Base-by-base conservation (phyloP, 2,113 vertebrate genomes). In the Ceuthmochares aereus region DNA sequence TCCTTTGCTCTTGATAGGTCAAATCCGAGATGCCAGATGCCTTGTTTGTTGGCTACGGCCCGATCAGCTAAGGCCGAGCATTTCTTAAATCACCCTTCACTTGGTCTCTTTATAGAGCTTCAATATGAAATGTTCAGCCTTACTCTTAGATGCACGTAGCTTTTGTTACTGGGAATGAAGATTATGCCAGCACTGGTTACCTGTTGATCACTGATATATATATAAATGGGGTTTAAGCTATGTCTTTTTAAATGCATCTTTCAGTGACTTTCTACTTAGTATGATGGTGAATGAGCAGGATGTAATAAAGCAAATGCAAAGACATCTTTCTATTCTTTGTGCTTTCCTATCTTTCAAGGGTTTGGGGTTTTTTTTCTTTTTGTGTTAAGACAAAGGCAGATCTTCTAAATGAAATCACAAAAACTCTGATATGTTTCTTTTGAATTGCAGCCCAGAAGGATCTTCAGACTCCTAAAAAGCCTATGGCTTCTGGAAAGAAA, bases 391-490 rank as follows among this genome's bases (percentile, higher is more conserved):
- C n/a, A 80, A 74, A 78, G 9, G 12, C 25, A 56, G 12, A 5
- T 86, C 6, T 85, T 17, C 19, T 45, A 52, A 85, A 82, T 42
- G 29, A 58, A 58, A 4, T 17, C 81, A 40, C 27, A 36, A 62
- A 40, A 64, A 58, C 21, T 42, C 94, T 9, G 55, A 63, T 16
- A 7, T 64, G 36, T 92, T 89, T 72, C 21, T 63, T 92, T 82
- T 87, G 37, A 68, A 80, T 74, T 91, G n/a, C 70, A 97, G 97
- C 63, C 40, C 58, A 40, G 27, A 96, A 96, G 58, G 55, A 74
- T 81, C 59, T 70, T 73, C 67, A 58, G 62, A 83, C 36, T 17
- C 29, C 6, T 0, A 92, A 58, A 47, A 91, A 79, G 12, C 13
- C 58, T 22, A 19, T 36, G 25, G 72, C 55, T 63, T 51, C 96